These are phyloP conservation scores for Hyles euphorbiae DNA, from an alignment of 1,140 invertebrate species.

Conservation along the genomic window DNA sequence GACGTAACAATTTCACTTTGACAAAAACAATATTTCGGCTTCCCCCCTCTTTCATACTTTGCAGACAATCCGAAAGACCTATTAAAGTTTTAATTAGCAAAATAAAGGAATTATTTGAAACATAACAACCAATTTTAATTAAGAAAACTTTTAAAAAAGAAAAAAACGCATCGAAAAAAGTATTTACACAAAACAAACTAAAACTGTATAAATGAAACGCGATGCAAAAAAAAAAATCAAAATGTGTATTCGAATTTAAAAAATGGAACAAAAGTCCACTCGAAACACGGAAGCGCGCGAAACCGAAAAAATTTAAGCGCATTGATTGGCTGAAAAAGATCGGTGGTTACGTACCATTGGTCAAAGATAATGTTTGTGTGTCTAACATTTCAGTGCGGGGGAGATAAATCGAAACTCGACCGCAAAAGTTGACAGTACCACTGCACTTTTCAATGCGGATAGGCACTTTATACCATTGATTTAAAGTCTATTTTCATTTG, in stretches of 20 bases:
- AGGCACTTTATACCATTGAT: slow-evolving; percentile 4
- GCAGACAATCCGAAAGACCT: no score
- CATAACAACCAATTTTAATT: no score
- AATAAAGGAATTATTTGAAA: no score
- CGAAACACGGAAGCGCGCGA: slow-evolving; percentile 44
- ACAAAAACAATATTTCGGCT: slow-evolving; percentile 14
- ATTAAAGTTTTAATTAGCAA: no score
- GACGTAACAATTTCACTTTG: slow-evolving; percentile 14
- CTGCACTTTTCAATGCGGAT: slow-evolving; percentile 22
- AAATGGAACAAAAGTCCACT: slow-evolving; percentile 49
- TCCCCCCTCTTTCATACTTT: background rate
- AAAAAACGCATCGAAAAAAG: no score
- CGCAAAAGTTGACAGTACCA: slow-evolving; percentile 66
- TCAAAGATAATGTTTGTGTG: slow-evolving; percentile 70
- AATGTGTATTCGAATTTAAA: slow-evolving; percentile 25
- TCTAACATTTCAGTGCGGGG: slow-evolving; percentile 63
- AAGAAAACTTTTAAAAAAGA: no score
- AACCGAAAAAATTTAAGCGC: slow-evolving; percentile 42
- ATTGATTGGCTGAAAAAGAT: slow-evolving; percentile 65
- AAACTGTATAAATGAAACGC: slow-evolving; percentile 5
- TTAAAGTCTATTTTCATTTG: slow-evolving; percentile 19
- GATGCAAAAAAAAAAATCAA: slow-evolving; percentile 21
- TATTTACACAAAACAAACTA: background rate
- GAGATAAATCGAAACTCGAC: slow-evolving; percentile 64
- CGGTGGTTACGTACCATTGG: slow-evolving; percentile 62